Base-by-base conservation (phyloP, 2,797 vertebrate species). In the Enoplosus armatus region DNA sequence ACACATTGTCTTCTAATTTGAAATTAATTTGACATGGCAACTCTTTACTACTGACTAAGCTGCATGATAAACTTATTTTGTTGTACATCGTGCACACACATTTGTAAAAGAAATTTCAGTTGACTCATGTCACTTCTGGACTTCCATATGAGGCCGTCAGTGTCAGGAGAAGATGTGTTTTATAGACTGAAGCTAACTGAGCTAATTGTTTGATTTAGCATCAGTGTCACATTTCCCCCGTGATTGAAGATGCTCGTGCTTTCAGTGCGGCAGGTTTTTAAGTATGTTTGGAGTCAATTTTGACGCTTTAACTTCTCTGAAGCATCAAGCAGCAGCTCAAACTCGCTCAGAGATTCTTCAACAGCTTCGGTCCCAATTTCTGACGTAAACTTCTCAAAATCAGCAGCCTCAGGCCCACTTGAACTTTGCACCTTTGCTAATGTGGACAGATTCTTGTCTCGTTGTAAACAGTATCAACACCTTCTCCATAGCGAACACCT, bases 351-450 rank as follows among this genome's bases (percentile, higher is more conserved):
- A 81, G 81, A 82, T 26, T 66, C 68, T 79, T 63, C 37, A 20
- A 35, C 65, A 55, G 80, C 87, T 73, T 86, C 50, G 47, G 62
- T 58, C 62, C 31, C 50, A 58, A 54, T 73, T 53, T 80, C 45
- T 84, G 72, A 65, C 58, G 50, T 58, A 67, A 74, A 79, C 43
- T 75, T 66, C 61, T 55, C 9, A 27, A 50, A 88, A 89, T 90
- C 90, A 68, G 87, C 91, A 74, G 31, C 77, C 74, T 55, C 35
- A 53, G 81, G 71, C 73, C 53, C 37, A 43, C 63, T 77, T 75
- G 62, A 82, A 71, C 82, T 86, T 75, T 68, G 31, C 69, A 69
- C 80, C 50, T 72, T n/a, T 47, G 54, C 71, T 51, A 33, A 58
- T 35, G 27, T 43, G 37, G 20, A 35, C 51, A 0, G 24, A 68